Conservation (phyloP, 2,113 vertebrate genomes). For the Pseudorasbora parva region DNA sequence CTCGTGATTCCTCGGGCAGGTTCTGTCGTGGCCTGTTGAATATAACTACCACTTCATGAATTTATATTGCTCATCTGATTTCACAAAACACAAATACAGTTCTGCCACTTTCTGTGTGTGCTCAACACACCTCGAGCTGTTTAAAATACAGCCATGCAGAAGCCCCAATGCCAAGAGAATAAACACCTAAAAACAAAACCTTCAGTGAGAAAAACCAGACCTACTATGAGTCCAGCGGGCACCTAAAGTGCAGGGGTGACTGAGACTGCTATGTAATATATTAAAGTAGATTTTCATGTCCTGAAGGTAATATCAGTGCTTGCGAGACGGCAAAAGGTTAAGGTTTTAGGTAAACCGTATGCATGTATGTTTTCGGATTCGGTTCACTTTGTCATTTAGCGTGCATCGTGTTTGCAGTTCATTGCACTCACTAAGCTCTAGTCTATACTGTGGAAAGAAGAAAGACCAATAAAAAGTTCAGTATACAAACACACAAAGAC, state of each 20-base stretch:
- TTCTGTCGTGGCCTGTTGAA: not conserved
- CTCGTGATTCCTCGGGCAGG: not conserved
- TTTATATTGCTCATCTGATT: not conserved
- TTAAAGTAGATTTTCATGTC: not conserved
- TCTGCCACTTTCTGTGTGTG: not conserved
- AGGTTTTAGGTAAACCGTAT: not conserved
- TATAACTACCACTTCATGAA: not conserved
- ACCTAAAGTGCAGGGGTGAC: constrained; percentile 12
- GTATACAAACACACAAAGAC: too few species aligned
- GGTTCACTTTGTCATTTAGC: not conserved
- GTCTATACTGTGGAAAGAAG: too few species aligned
- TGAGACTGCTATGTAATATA: not conserved
- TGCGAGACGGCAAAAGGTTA: too few species aligned
- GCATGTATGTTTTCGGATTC: not conserved
- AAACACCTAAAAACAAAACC: constrained; percentile 6
- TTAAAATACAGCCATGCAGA: constrained; percentile 3
- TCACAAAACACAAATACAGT: not conserved
- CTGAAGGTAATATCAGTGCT: too few species aligned
- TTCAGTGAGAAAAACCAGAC: constrained; percentile 6
- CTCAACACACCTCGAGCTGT: not conserved
- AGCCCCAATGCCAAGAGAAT: not conserved
- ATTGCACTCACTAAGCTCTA: too few species aligned
- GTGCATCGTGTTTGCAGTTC: too few species aligned
- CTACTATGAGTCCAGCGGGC: not conserved
- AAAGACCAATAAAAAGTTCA: too few species aligned